A percentile compares a stretch with the other conserved stretches of the same genome.
Evolutionary conservation across 64 coral and sea anemone genomes (phyloP).

Genomic region (Montipora capricornis): DNA sequence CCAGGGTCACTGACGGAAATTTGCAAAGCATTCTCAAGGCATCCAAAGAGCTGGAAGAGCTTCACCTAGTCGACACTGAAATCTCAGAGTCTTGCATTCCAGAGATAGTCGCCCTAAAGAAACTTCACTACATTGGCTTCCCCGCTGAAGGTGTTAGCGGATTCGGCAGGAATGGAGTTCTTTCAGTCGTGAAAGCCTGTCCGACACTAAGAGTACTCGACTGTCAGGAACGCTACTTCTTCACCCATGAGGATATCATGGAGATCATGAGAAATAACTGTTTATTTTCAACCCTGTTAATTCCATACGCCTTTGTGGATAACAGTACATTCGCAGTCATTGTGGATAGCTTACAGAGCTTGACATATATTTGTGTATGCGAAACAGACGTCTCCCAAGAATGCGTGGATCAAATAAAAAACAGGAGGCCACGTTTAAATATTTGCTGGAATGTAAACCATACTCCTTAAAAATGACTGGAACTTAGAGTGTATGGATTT

Average conservation of each 20-base stretch:
- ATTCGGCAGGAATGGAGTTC: too few relatives aligned
- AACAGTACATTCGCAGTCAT: neutral
- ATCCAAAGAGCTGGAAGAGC: neutral
- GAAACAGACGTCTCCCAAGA: conserved; percentile 2
- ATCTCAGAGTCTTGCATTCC: conserved; percentile 13
- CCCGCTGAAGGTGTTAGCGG: too few relatives aligned
- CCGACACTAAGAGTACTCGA: too few relatives aligned
- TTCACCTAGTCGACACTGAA: neutral
- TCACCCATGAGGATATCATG: neutral
- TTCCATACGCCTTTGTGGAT: conserved; percentile 13
- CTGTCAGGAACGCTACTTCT: conserved; percentile 1
- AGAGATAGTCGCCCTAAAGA: conserved; percentile 13
- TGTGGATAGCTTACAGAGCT: neutral
- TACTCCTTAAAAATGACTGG: conserved; percentile 14
- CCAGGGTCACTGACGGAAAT: neutral
- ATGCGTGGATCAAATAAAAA: conserved; percentile 13
- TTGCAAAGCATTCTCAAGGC: neutral
- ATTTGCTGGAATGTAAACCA: conserved; percentile 33
- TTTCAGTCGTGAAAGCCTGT: too few relatives aligned
- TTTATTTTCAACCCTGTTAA: neutral
- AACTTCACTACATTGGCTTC: neutral
- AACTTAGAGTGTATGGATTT: conserved; percentile 11
- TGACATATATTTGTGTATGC: too few relatives aligned
- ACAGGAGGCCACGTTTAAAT: conserved; percentile 18
- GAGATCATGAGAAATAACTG: conserved; percentile 6